Conservation (phyloP, 2,797 vertebrate species). For the Catostomus latipinnis region DNA sequence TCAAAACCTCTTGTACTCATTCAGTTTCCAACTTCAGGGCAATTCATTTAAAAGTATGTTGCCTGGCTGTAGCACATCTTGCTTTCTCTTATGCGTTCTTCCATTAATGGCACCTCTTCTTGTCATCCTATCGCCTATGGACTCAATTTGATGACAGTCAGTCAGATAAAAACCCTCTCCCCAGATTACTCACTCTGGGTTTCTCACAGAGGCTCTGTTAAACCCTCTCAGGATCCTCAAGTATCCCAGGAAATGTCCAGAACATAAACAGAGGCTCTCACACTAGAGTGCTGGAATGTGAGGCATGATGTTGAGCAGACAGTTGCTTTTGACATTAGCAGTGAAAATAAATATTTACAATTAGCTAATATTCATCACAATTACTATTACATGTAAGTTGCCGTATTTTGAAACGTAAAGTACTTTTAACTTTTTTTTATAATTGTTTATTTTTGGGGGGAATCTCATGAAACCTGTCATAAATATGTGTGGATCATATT, state of each 20-base stretch:
- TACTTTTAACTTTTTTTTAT: background rate
- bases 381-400: background rate
- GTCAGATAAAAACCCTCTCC: slow-evolving; percentile 40
- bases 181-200: slow-evolving; percentile 43
- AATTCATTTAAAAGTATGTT: background rate
- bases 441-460: too few relatives aligned
- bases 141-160: slow-evolving; percentile 40
- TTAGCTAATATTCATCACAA: background rate
- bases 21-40: background rate
- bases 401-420: slow-evolving; percentile 3
- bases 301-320: slow-evolving; percentile 60
- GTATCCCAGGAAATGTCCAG: slow-evolving; percentile 60
- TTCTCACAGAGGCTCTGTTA: slow-evolving; percentile 39
- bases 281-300: slow-evolving; percentile 64
- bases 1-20: too few relatives aligned
- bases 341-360: background rate
- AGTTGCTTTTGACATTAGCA: background rate
- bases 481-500: too few relatives aligned
- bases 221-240: slow-evolving; percentile 38
- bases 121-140: slow-evolving; percentile 29
- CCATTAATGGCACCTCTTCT: slow-evolving; percentile 23
- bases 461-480: too few relatives aligned
- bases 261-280: slow-evolving; percentile 69
- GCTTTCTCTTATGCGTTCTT: background rate
- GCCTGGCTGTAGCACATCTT: background rate